Evolutionary conservation across 2,888 invertebrate species (phyloP).

Genomic region (Lepidochrysops patricia): DNA sequence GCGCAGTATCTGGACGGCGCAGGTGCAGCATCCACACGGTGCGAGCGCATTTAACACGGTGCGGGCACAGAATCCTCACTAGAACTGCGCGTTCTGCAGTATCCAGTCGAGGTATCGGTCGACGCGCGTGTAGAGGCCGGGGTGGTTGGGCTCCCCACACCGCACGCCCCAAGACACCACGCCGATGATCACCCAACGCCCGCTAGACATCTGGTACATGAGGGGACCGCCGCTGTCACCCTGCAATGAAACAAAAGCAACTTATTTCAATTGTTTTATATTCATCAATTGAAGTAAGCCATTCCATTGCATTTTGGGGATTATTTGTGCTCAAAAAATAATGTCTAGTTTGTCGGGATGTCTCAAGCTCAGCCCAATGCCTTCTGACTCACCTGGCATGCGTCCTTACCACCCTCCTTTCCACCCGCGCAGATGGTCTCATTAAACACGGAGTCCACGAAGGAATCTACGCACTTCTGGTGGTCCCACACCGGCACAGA

Average conservation of each 20-base stretch:
- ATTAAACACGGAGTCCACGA: constrained; percentile 76
- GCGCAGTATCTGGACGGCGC: too few relatives aligned
- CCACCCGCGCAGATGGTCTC: constrained; percentile 85
- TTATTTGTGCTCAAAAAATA: too few relatives aligned
- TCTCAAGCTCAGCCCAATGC: too few relatives aligned
- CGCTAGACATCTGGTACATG: constrained; percentile 81
- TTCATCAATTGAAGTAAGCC: too few relatives aligned
- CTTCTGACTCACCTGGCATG: constrained; percentile 86
- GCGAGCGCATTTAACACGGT: too few relatives aligned
- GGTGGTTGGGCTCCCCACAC: constrained; percentile 83
- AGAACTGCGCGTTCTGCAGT: constrained; percentile 68
- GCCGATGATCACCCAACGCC: constrained; percentile 85
- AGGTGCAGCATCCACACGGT: neutral
- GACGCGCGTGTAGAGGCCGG: constrained; percentile 87
- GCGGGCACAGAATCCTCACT: constrained; percentile 20
- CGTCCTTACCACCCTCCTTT: constrained; percentile 84
- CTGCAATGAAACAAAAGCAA: constrained; percentile 57
- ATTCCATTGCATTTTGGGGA: too few relatives aligned
- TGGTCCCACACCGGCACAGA: constrained; percentile 85
- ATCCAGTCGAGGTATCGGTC: constrained; percentile 83
- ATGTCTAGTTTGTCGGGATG: too few relatives aligned
- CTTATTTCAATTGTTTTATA: too few relatives aligned
- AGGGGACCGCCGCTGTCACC: constrained; percentile 91
- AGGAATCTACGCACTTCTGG: constrained; percentile 75
- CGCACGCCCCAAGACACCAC: constrained; percentile 90